A percentile compares a stretch with the other conserved stretches of the same genome.
These are phyloP conservation scores for Diorhabda carinulata DNA, from an alignment of 1,140 invertebrate species.

Conservation along the genomic window DNA sequence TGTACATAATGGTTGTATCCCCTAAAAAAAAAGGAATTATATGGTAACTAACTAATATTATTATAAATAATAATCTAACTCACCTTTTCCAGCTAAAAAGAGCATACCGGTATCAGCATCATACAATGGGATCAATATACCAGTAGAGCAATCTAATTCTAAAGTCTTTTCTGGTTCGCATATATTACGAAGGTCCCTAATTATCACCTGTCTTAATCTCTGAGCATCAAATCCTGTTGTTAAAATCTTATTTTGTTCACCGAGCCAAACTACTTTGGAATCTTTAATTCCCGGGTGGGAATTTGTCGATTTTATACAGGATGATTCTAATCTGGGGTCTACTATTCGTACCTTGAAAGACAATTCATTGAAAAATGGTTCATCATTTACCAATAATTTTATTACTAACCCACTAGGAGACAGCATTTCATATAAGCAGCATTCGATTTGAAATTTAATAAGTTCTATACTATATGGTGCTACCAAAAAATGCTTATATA, in stretches of 20 bases:
- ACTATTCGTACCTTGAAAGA: slow-evolving; percentile 60
- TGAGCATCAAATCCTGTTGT: slow-evolving; percentile 77
- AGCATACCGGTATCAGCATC: slow-evolving; percentile 92
- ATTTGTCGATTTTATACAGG: slow-evolving; percentile 61
- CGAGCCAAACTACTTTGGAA: slow-evolving; percentile 84
- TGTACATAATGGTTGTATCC: slow-evolving; percentile 80
- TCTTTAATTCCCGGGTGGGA: slow-evolving; percentile 89
- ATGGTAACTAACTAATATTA: no score
- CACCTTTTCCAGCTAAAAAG: slow-evolving; percentile 84
- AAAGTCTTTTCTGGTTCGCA: slow-evolving; percentile 71
- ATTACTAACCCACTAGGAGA: no score
- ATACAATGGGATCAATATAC: slow-evolving; percentile 83
- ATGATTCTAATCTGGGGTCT: slow-evolving; percentile 66
- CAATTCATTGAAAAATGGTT: no score
- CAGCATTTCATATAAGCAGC: no score
- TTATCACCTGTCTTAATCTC: slow-evolving; percentile 77
- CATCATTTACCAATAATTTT: no score
- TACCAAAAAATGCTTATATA: no score
- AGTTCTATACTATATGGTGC: no score
- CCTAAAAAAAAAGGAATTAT: slow-evolving; percentile 40
- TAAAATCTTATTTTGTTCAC: slow-evolving; percentile 73
- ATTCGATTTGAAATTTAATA: no score
- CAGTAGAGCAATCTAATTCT: slow-evolving; percentile 84
- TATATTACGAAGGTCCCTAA: slow-evolving; percentile 82
- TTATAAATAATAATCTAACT: background rate